phyloP scores from a whole-genome alignment of 2,113 vertebrate species.

The Hystrix brachyura region DNA sequence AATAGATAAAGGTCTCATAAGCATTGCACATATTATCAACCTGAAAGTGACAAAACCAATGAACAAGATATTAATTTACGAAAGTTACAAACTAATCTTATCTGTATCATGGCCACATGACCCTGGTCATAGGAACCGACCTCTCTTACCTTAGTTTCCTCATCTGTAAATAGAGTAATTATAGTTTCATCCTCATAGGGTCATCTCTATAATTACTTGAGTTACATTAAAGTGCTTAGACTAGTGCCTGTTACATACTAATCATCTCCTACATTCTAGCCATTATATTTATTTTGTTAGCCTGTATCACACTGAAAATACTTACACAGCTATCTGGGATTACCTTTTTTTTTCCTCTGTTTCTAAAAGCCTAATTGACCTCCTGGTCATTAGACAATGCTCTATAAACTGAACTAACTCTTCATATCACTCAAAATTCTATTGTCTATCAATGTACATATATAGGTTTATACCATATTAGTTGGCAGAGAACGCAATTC shows the following conservation, averaged over 20 bases:
- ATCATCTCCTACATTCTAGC: background rate
- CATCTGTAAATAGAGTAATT: background rate
- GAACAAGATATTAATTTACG: background rate
- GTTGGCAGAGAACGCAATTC: background rate
- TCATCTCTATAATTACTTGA: background rate
- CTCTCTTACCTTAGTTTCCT: background rate
- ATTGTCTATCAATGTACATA: background rate
- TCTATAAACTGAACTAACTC: background rate
- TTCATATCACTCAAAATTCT: background rate
- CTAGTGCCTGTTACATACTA: background rate
- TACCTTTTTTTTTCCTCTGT: background rate
- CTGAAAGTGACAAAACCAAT: background rate
- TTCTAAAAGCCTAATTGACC: background rate
- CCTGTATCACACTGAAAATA: constrained; percentile 4
- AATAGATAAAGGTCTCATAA: background rate
- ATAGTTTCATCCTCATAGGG: background rate
- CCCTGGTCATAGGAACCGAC: background rate
- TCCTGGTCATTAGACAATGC: background rate
- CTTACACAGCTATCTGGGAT: background rate
- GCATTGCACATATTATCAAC: background rate
- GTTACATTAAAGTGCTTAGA: background rate
- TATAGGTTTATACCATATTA: background rate
- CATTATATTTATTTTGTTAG: constrained; percentile 50
- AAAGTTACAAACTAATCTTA: background rate
- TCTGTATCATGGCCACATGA: background rate